Conservation (phyloP, 2,888 invertebrate genomes). For the Napeogenes inachia region DNA sequence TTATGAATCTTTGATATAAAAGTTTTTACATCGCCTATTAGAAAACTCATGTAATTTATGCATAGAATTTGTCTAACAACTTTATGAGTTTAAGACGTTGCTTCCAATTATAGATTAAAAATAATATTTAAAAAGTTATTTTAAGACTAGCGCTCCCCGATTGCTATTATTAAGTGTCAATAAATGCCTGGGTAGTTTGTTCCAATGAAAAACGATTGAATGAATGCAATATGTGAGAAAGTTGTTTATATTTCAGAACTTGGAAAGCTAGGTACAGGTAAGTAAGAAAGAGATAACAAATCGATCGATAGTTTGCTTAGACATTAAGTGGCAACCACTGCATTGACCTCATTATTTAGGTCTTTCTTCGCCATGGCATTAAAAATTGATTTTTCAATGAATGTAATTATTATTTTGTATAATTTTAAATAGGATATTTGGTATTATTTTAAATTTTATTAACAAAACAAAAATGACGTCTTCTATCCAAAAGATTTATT, state of each 20-base stretch:
- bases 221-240: conserved; percentile 14
- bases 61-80: background rate
- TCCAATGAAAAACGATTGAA: conserved; percentile 17
- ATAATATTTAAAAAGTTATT: conserved; percentile 4
- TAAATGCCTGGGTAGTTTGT: conserved; percentile 6
- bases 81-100: background rate
- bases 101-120: background rate
- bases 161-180: conserved; percentile 11
- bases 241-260: conserved; percentile 24
- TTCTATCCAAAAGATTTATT: no score
- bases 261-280: conserved; percentile 40
- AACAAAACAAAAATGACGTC: no score
- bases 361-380: conserved; percentile 53
- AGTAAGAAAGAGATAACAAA: conserved; percentile 70
- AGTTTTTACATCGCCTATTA: no score
- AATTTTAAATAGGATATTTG: background rate
- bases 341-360: conserved; percentile 74
- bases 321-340: conserved; percentile 72
- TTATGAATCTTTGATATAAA: no score
- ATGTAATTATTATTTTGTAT: conserved; percentile 1
- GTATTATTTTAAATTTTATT: no score
- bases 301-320: conserved; percentile 73
- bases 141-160: background rate
- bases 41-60: conserved; percentile 13
- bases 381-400: conserved; percentile 29